A percentile compares a stretch with the other conserved stretches of the same genome.
Conservation (phyloP, 2,797 vertebrate species). For the Kryptopterus vitreolus region DNA sequence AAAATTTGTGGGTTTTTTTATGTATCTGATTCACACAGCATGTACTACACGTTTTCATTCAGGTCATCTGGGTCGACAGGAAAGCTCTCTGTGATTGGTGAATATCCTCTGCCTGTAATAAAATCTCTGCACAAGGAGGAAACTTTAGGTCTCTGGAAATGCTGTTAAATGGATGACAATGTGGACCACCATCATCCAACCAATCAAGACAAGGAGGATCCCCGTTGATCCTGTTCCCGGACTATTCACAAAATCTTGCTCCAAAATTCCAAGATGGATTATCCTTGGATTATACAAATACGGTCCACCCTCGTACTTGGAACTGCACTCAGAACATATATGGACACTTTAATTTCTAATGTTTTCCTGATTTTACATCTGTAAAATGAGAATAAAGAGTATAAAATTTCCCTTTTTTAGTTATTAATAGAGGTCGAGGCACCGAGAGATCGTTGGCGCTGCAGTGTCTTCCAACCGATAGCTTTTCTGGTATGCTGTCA, state of each 20-base stretch:
- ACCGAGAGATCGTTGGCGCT: too few species aligned
- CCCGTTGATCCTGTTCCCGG: not conserved
- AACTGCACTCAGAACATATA: too few species aligned
- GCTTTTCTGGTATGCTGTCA: too few species aligned
- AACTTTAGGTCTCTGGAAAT: not conserved
- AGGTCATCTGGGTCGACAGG: not conserved
- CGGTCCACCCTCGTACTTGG: too few species aligned
- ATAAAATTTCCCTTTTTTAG: too few species aligned
- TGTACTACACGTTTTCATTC: not conserved
- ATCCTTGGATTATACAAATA: too few species aligned
- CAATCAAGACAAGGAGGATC: not conserved
- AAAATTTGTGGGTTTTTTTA: not conserved
- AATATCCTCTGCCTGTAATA: not conserved
- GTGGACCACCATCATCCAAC: not conserved
- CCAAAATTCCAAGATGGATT: too few species aligned
- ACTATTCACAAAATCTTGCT: not conserved
- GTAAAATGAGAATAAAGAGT: too few species aligned
- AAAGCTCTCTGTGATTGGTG: not conserved
- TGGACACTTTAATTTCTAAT: too few species aligned
- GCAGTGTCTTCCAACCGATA: too few species aligned
- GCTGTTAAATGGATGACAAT: not conserved
- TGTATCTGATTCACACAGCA: constrained; percentile 3
- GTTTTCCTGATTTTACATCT: too few species aligned
- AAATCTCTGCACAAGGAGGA: not conserved
- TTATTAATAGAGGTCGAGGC: too few species aligned